Evolutionary conservation across 2,797 vertebrate species (phyloP), one percentile per base, ranked within the genome.

Genomic region (Catamblyrhynchus diadema): DNA sequence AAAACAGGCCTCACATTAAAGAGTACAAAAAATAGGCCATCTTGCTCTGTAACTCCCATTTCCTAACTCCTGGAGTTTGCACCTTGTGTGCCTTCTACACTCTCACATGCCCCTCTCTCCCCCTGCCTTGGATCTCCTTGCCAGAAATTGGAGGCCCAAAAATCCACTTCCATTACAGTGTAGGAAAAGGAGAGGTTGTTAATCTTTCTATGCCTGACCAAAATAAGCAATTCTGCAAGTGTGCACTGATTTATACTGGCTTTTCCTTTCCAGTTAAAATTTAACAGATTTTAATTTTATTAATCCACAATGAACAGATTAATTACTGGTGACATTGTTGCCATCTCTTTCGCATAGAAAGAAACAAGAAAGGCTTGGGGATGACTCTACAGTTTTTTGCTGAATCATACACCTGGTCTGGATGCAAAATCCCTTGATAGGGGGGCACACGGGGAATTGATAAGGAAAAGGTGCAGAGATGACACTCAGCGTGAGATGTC

Each of bases 1-100:
- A 89, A 92, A 95, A 72, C 94, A 97, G 94, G 54, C 96, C 94
- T 97, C 95, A 97, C 96, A 97, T 96, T 97, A 97, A 97, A 98
- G 89, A 95, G 86, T 92, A 90, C 93, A 97, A 95, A 95, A 96
- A 97, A 96, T 95, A 97, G 97, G 96, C 88, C 96, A 98, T 95
- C 86, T 93, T 95, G 94, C 85, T 95, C 94, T 3, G 54, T 97
- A 97, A 94, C 83, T 97, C 94, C 90, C 94, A 83, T 94, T 97
- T 97, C 95, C 95, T 95, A 94, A 91, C 93, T 88, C 91, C 93
- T 73, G 85, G 94, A 94, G 94, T 44, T 89, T 89, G 88, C 88
- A 86, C 96, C 91, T 92, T 83, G 65, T 90, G 82, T 94, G 93
- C 91, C 85, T 96, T 95, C 94, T 79, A 48, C 73, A 5, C 66